Conservation (phyloP, 2,113 vertebrate species). For the Rostratula benghalensis region DNA sequence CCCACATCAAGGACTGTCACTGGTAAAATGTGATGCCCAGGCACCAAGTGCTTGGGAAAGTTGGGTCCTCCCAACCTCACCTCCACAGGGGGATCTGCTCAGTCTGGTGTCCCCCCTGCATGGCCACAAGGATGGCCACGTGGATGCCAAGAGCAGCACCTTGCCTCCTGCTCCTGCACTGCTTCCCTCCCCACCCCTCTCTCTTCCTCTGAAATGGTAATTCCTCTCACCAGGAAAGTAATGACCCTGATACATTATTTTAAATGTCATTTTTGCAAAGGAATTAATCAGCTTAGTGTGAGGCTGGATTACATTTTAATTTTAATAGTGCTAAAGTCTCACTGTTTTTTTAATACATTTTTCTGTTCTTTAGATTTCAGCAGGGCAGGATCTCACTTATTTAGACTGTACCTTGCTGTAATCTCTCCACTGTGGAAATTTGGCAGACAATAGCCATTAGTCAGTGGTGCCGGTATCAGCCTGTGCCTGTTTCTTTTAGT, state of each 20-base stretch:
- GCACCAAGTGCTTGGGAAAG: background rate
- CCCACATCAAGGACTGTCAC: background rate
- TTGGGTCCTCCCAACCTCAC: fast-evolving
- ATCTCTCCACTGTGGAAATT: background rate
- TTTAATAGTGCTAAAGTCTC: slow-evolving; percentile 42
- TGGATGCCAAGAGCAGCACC: background rate
- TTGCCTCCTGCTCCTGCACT: fast-evolving
- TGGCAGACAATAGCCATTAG: background rate
- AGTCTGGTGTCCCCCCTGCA: fast-evolving
- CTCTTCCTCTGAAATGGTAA: background rate
- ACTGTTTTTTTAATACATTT: background rate
- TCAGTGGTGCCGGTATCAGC: background rate
- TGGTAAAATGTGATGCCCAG: background rate
- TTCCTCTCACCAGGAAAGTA: background rate
- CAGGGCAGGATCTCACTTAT: background rate
- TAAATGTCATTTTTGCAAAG: slow-evolving; percentile 6
- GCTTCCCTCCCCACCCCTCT: background rate
- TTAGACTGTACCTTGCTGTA: background rate
- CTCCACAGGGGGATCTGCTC: background rate
- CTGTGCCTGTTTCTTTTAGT: background rate
- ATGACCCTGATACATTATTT: slow-evolving; percentile 27
- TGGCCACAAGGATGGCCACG: background rate
- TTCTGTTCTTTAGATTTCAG: background rate
- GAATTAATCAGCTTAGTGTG: slow-evolving; percentile 53
- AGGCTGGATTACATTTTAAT: slow-evolving; percentile 58